Base-by-base conservation (phyloP, 2,888 invertebrate species). In the Mesorhabditis spiculigera region DNA sequence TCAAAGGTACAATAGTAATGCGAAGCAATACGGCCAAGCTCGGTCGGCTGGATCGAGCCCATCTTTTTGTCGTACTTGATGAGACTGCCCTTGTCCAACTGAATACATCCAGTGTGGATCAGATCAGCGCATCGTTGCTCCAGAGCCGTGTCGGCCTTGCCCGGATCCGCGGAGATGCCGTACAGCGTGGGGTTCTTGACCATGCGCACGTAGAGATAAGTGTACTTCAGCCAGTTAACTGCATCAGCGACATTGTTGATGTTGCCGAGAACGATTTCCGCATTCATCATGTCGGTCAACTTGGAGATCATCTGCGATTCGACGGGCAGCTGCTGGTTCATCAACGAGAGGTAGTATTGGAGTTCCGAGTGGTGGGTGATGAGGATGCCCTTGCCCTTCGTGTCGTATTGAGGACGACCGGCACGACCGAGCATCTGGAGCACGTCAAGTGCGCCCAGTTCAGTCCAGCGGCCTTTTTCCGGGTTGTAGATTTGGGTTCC, bases 301-400 rank as follows among this genome's bases (percentile, higher is more conserved):
- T 93, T 95, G 45, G 92, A 90, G 42, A 98, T 90, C 83, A 98
- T 89, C 88, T 99, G 98, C 0, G 95, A 95, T 87, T 99, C 98
- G 68, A 98, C 95, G 0, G 98, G 98, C 76, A 99, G 88, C 86
- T 98, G 98, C 86, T 98, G 97, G 88, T 99, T 99, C 77, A 98
- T 90, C 16, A 99, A 89, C 0, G 96, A 97, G 42, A 98, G 89
- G 88, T 99, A 99, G 88, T 95, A 99, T 84, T 97, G 96, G 6
- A 99, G 90, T 87, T 98, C 98, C 75, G 94, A 94, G 88, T 99
- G 97, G 87, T 98, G 97, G 0, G 98, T 98, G 68, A 98, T 95
- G 50, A 99, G 90, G 83, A 98, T 96, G 71, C 98, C 90, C 87
- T 94, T 93, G 72, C 95, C 98, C 88, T 96, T 95, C 0, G 94